Evolutionary conservation across 2,797 vertebrate genomes (phyloP).

Genomic region (Simalia tracyae): DNA sequence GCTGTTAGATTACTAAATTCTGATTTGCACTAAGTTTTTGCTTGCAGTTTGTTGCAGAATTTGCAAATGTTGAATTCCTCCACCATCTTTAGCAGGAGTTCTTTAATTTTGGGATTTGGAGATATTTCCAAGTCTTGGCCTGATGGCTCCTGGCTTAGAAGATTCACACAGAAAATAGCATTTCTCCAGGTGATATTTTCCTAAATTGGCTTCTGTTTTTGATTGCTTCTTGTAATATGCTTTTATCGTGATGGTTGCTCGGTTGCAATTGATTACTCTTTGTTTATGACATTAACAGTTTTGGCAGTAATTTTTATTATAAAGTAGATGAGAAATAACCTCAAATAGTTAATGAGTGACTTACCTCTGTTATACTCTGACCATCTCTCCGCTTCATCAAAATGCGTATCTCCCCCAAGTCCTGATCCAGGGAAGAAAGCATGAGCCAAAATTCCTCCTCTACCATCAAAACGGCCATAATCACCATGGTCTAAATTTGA

Average conservation of each 20-base stretch:
- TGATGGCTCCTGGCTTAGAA: too few relatives aligned
- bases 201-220: not conserved
- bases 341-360: not conserved
- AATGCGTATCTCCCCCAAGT: slow-evolving; percentile 87
- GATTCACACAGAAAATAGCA: not conserved
- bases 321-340: not conserved
- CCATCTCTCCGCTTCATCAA: slow-evolving; percentile 87
- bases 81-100: too few relatives aligned
- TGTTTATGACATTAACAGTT: not conserved
- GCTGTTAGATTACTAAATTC: too few relatives aligned
- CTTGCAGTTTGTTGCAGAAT: too few relatives aligned
- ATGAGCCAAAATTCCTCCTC: slow-evolving; percentile 78
- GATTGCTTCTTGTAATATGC: not conserved
- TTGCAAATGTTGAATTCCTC: too few relatives aligned
- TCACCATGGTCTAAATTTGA: slow-evolving; percentile 84
- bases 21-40: too few relatives aligned
- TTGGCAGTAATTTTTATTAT: not conserved
- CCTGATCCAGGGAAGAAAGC: slow-evolving; percentile 76
- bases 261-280: not conserved
- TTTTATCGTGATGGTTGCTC: not conserved
- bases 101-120: too few relatives aligned
- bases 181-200: not conserved
- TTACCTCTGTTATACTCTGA: slow-evolving; percentile 67
- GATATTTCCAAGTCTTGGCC: too few relatives aligned
- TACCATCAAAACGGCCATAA: slow-evolving; percentile 81